phyloP scores from a whole-genome alignment of 2,113 vertebrate species.

The Theropithecus gelada region DNA sequence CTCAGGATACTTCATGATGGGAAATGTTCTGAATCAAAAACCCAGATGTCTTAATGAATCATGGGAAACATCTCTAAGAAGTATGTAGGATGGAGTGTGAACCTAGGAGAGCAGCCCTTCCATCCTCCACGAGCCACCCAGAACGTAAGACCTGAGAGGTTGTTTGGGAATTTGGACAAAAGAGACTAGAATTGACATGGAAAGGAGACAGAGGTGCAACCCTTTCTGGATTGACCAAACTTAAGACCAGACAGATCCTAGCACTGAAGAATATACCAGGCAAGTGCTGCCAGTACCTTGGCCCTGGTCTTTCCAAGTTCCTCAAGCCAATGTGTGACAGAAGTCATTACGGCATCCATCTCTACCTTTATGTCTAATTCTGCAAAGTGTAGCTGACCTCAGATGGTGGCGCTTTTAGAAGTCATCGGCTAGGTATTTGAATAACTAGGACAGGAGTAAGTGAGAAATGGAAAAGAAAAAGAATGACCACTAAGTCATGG shows the following conservation, averaged over 20 bases:
- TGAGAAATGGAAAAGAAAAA: background rate
- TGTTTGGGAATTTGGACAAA: background rate
- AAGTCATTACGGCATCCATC: background rate
- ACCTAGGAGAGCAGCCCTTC: background rate
- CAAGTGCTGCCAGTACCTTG: background rate
- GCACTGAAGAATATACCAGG: background rate
- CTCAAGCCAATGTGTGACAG: background rate
- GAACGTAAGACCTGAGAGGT: background rate
- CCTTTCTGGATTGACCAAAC: background rate
- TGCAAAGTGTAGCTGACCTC: background rate
- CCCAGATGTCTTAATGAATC: constrained; percentile 30
- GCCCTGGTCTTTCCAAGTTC: background rate
- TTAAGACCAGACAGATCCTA: background rate
- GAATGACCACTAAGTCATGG: background rate
- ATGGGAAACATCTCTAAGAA: constrained; percentile 24
- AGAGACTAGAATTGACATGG: background rate
- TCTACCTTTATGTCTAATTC: background rate
- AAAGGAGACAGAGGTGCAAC: background rate
- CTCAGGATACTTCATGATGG: background rate
- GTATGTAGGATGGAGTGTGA: background rate
- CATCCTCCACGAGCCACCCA: background rate
- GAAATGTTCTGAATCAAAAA: constrained; percentile 35
- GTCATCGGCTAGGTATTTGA: background rate
- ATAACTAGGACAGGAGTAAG: background rate
- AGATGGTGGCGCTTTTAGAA: background rate